Conservation (phyloP, 1,140 invertebrate species). For the Lordiphosa mommai region DNA sequence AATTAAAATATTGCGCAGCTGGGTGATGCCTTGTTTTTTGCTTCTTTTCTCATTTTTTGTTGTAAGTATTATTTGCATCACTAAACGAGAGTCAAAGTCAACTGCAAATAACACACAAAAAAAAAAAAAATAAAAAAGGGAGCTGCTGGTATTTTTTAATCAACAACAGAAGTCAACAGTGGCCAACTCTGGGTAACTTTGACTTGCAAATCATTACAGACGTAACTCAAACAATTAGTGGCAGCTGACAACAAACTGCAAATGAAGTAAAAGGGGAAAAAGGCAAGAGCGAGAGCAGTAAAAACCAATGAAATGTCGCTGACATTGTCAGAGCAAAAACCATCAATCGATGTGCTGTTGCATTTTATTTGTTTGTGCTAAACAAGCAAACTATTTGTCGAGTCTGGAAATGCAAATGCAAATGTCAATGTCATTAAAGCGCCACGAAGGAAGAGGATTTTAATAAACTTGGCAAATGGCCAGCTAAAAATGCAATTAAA, state of each 20-base stretch:
- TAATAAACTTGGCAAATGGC: slow-evolving; percentile 51
- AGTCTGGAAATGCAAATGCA: slow-evolving; percentile 48
- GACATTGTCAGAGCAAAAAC: slow-evolving; percentile 48
- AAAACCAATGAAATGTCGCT: slow-evolving; percentile 57
- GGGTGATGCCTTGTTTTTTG: slow-evolving; percentile 7
- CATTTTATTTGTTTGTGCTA: slow-evolving; percentile 55
- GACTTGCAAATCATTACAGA: slow-evolving; percentile 77
- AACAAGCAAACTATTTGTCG: slow-evolving; percentile 29
- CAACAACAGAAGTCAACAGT: slow-evolving; percentile 68
- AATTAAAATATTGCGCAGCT: slow-evolving; percentile 62
- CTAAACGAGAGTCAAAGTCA: slow-evolving; percentile 44
- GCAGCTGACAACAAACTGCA: slow-evolving; percentile 59
- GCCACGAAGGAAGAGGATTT: slow-evolving; percentile 27
- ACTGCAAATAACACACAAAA: too few relatives aligned
- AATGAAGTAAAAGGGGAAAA: slow-evolving; percentile 32
- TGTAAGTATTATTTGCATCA: slow-evolving; percentile 24
- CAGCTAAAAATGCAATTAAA: slow-evolving; percentile 71
- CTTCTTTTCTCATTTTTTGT: not conserved
- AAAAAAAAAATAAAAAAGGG: slow-evolving; percentile 15
- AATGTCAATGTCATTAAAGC: slow-evolving; percentile 75
- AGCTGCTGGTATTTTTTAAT: slow-evolving; percentile 56
- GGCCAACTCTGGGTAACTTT: slow-evolving; percentile 47
- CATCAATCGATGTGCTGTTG: slow-evolving; percentile 62
- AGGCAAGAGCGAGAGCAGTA: slow-evolving; percentile 22
- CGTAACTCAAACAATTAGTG: slow-evolving; percentile 77